Evolutionary conservation across 2,888 invertebrate species (phyloP).

Genomic region (Sinodicranocentrus sp.): DNA sequence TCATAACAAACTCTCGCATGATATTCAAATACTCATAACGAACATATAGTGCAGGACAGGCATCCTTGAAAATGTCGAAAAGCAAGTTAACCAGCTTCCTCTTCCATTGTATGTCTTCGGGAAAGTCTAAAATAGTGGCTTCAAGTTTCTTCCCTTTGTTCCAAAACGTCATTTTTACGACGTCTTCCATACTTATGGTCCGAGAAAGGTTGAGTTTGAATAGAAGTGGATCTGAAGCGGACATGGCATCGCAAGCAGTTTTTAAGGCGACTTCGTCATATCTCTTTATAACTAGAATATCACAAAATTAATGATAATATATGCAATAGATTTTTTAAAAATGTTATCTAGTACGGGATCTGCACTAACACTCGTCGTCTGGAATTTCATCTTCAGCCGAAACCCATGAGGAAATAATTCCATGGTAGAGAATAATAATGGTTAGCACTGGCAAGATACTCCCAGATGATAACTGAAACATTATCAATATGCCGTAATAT

Average conservation of each 20-base stretch:
- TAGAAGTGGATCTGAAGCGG: neutral
- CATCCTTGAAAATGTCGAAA: neutral
- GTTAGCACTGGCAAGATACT: no score
- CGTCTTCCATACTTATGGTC: constrained; percentile 31
- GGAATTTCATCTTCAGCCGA: no score
- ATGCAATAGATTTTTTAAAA: no score
- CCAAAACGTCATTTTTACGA: constrained; percentile 24
- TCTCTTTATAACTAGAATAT: constrained; percentile 40
- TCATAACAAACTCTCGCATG: constrained; percentile 40
- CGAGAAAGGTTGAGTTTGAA: constrained; percentile 20
- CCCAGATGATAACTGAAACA: no score
- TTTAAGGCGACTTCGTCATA: constrained; percentile 27
- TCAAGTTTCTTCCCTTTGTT: constrained; percentile 23
- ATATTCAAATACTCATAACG: constrained; percentile 28
- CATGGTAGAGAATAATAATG: no score
- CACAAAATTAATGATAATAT: no score
- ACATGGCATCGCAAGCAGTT: constrained; percentile 37
- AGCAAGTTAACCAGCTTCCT: constrained; percentile 11
- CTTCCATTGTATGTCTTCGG: constrained; percentile 31
- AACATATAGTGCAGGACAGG: constrained; percentile 22
- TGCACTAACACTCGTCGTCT: no score
- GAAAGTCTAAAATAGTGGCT: neutral
- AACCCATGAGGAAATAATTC: no score
- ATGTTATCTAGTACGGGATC: no score
- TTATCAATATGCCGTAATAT: no score